phyloP scores from a whole-genome alignment of 2,797 vertebrate genomes.

The Enteromius mattozi region DNA sequence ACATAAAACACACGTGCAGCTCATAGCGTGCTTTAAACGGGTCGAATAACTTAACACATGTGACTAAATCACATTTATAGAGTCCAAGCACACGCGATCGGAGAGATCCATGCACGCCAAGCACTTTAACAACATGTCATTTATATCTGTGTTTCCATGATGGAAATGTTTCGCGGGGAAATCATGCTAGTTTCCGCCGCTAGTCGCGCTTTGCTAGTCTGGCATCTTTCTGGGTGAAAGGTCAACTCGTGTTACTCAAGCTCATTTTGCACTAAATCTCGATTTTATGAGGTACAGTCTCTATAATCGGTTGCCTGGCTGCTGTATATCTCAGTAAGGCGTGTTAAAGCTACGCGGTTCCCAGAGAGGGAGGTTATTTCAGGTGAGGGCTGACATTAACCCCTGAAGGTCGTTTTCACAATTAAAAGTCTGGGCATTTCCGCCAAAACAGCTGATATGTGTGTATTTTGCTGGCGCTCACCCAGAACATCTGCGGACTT shows the following conservation, averaged over 20 bases:
- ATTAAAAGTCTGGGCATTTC: not conserved
- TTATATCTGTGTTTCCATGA: not conserved
- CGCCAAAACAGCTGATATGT: not conserved
- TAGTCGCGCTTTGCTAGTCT: not conserved
- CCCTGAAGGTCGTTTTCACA: slow-evolving; percentile 55
- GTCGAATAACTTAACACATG: not conserved
- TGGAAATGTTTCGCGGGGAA: slow-evolving; percentile 3
- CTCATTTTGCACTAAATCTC: not conserved
- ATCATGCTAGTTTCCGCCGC: not conserved
- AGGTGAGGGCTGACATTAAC: slow-evolving; percentile 44
- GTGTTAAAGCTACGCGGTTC: not conserved
- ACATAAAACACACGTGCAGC: not conserved
- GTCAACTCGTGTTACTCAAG: slow-evolving; percentile 56
- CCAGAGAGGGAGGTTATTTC: slow-evolving; percentile 19
- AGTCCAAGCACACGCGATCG: not conserved
- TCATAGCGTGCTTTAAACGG: not conserved
- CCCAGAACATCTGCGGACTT: slow-evolving; percentile 90
- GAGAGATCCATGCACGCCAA: not conserved
- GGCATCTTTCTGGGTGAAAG: slow-evolving; percentile 76
- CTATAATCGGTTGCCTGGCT: not conserved
- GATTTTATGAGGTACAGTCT: not conserved
- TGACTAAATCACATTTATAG: not conserved
- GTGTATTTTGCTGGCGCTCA: slow-evolving; percentile 69
- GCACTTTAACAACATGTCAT: not conserved
- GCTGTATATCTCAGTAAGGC: not conserved